Evolutionary conservation across 92 coral and sea anemone genomes (phyloP).

Genomic region (Phenganax subtilis): DNA sequence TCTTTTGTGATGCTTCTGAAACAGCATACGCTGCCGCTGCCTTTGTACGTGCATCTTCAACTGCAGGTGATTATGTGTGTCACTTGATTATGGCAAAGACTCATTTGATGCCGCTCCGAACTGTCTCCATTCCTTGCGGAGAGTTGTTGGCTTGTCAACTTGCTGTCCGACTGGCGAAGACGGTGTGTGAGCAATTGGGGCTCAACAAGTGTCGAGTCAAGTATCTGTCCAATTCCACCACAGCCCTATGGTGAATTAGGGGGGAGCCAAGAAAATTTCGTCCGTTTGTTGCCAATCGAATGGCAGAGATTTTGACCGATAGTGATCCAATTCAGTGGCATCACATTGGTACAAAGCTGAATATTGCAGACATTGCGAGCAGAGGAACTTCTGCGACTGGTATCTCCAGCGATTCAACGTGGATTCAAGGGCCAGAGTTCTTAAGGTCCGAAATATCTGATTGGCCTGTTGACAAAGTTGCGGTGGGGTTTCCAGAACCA

Average conservation of each 20-base stretch:
- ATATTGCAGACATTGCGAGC: no score
- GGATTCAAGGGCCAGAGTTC: no score
- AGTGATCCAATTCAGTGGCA: no score
- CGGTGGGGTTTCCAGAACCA: no score
- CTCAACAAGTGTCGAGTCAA: conserved; percentile 22
- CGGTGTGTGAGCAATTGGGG: conserved; percentile 30
- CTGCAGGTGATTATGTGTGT: conserved; percentile 7
- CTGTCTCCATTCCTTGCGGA: conserved; percentile 46
- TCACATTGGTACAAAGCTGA: no score
- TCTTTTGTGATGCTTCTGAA: conserved; percentile 4
- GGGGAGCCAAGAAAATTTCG: not conserved
- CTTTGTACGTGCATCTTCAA: not conserved
- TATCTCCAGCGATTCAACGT: no score
- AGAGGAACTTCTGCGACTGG: no score
- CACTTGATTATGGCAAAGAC: conserved; percentile 40
- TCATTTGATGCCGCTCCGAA: conserved; percentile 44
- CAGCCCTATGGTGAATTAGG: conserved; percentile 28
- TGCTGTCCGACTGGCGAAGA: conserved; percentile 41
- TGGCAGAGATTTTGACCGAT: no score
- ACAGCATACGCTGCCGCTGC: not conserved
- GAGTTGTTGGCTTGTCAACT: conserved; percentile 45
- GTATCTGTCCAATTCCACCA: conserved; percentile 42
- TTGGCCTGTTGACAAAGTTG: no score
- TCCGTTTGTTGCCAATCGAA: no score
- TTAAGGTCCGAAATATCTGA: no score